Percentiles rank a stretch among this genome's conserved stretches.
phyloP scores from a whole-genome alignment of 2,888 invertebrate genomes.

The Homarus gammarus region DNA sequence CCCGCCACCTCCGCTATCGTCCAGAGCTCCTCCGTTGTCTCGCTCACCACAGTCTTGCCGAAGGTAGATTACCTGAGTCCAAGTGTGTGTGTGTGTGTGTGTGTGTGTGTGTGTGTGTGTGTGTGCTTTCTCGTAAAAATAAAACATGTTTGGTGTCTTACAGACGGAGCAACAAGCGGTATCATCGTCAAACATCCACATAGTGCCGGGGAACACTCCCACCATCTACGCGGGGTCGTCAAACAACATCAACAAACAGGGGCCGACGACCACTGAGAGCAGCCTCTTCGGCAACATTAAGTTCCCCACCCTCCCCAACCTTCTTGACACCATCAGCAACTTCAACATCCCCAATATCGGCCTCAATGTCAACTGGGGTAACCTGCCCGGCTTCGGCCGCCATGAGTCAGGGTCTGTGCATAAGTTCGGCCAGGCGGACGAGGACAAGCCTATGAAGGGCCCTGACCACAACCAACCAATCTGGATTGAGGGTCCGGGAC shows the following conservation, averaged over 20 bases:
- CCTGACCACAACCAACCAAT: slow-evolving; percentile 47
- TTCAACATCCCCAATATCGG: slow-evolving; percentile 63
- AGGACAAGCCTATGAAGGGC: slow-evolving; percentile 58
- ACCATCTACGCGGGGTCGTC: slow-evolving; percentile 82
- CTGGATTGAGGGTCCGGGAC: slow-evolving; percentile 54
- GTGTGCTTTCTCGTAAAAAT: not conserved
- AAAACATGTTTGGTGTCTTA: not conserved
- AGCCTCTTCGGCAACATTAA: slow-evolving; percentile 25
- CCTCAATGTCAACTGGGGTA: slow-evolving; percentile 64
- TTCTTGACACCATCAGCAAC: slow-evolving; percentile 56
- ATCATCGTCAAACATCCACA: slow-evolving; percentile 20
- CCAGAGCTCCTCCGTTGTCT: not conserved
- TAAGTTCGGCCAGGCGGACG: not conserved
- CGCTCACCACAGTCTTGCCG: not conserved
- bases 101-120: slow-evolving; percentile 10
- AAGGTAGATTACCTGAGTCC: not conserved
- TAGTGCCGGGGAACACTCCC: slow-evolving; percentile 82
- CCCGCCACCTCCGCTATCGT: not conserved
- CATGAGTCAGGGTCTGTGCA: slow-evolving; percentile 29
- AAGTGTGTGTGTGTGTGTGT: slow-evolving; percentile 9
- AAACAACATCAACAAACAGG: not conserved
- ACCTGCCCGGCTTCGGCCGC: slow-evolving; percentile 50
- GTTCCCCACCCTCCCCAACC: slow-evolving; percentile 44
- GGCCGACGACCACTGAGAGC: not conserved
- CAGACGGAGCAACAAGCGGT: not conserved